Percentiles rank a stretch among this genome's conserved stretches.
Evolutionary conservation across 2,888 invertebrate species (phyloP).

Genomic region (Ornithoptera alexandrae): DNA sequence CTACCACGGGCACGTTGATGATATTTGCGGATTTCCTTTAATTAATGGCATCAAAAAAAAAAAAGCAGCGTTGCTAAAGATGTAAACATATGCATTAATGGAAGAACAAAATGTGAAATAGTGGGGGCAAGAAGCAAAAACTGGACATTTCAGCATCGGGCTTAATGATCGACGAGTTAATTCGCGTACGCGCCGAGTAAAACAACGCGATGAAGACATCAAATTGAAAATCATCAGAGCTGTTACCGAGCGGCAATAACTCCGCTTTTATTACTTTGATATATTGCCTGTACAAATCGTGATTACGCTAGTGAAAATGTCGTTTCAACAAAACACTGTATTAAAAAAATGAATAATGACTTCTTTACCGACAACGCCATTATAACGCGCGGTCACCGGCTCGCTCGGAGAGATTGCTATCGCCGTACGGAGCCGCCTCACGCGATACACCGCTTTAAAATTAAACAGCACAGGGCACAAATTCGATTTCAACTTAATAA

Average conservation of each 20-base stretch:
- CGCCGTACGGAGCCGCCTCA: constrained; percentile 39
- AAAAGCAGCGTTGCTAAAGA: neutral
- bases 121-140: constrained; percentile 20
- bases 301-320: constrained; percentile 79
- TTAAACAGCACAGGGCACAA: constrained; percentile 31
- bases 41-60: no score
- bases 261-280: constrained; percentile 70
- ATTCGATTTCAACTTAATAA: constrained; percentile 31
- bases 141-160: constrained; percentile 21
- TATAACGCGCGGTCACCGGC: constrained; percentile 68
- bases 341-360: constrained; percentile 80
- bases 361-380: constrained; percentile 75
- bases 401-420: constrained; percentile 68
- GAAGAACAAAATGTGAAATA: constrained; percentile 13
- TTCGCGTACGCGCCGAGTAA: constrained; percentile 35
- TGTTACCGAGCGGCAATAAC: constrained; percentile 59
- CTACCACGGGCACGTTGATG: no score
- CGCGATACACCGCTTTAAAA: constrained; percentile 45
- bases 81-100: neutral
- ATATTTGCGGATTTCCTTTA: no score
- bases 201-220: constrained; percentile 63
- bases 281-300: constrained; percentile 73
- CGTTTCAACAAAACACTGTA: constrained; percentile 78
- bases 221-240: constrained; percentile 73
- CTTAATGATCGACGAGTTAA: constrained; percentile 27